Base-by-base conservation (phyloP, 2,113 vertebrate genomes). In the Pangasianodon gigas region DNA sequence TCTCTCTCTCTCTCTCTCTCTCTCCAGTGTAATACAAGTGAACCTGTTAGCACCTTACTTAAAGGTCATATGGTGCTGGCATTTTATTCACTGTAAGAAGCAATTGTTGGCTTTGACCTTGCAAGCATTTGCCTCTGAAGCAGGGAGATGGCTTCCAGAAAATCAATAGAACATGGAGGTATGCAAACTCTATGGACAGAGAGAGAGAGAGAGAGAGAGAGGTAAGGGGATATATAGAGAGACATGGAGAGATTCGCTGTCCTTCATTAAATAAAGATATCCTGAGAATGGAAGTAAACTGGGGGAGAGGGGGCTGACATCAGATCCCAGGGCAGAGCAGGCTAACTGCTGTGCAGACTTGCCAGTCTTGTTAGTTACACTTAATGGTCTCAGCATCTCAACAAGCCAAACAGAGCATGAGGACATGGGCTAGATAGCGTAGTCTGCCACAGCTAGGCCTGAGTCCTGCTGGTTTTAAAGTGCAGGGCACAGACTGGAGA, bases 291-390 rank as follows among this genome's bases (percentile, higher is more conserved):
- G 67, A 94, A 26, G 92, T 93, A 95, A 95, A 95, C 92, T 74
- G 93, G 94, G 94, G 95, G 86, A 11, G 91, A 88, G 10, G 92
- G 93, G 91, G 41, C 91, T 96, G 96, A 94, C 96, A 96, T 94
- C 93, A 95, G 95, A 96, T 96, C 95, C 93, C 89, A 92, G 89
- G 95, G 95, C 95, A 88, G 93, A 93, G 92, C 65, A 85, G 10
- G 90, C 89, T 91, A 92, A 62, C 88, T 1, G 90, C 94, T 88
- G 93, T 92, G 93, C 9, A n/a, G 90, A 93, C 87, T 94, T 90
- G 91, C 95, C 13, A n/a, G 89, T 93, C 88, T 94, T 89, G 91
- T 96, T 93, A 96, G 93, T 52, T 90, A 1, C 74, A 94, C 5
- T 71, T 54, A 93, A 84, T 88, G 91, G 92, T 90, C 91, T 54